Conservation (phyloP, 2,797 vertebrate species). For the Squalus acanthias region DNA sequence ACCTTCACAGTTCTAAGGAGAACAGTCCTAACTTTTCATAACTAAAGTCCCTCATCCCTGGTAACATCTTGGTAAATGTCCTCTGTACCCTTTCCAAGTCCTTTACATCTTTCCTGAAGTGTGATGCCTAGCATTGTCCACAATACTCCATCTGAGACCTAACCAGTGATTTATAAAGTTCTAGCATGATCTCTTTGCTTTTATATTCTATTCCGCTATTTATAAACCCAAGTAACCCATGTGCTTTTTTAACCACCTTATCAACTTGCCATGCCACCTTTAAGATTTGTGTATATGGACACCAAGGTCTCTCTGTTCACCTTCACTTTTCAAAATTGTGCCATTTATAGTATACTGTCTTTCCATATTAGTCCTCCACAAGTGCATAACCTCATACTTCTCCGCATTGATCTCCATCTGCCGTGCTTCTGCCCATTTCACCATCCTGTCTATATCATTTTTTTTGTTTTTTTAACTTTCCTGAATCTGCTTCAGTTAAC, state of each 20-base stretch:
- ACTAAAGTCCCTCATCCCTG: background rate
- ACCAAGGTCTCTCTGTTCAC: background rate
- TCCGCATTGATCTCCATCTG: background rate
- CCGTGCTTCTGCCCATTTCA: background rate
- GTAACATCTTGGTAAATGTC: background rate
- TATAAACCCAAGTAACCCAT: background rate
- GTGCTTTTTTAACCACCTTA: background rate
- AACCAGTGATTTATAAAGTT: background rate
- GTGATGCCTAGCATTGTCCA: background rate
- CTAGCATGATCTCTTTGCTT: background rate
- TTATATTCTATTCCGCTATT: background rate
- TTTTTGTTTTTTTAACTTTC: background rate
- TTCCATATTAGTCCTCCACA: background rate
- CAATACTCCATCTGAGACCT: background rate
- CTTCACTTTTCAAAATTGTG: background rate
- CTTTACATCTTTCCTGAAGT: background rate
- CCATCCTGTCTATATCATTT: background rate
- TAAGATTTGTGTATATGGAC: too few species aligned
- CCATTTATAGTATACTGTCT: background rate
- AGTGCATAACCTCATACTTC: background rate
- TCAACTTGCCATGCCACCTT: too few species aligned
- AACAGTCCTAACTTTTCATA: background rate
- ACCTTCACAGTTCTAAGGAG: too few species aligned
- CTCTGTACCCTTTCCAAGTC: background rate
- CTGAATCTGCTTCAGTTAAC: background rate